A percentile compares a stretch with the other conserved stretches of the same genome.
Evolutionary conservation across 2,888 invertebrate species (phyloP).

Genomic region (Rotaria macrura): DNA sequence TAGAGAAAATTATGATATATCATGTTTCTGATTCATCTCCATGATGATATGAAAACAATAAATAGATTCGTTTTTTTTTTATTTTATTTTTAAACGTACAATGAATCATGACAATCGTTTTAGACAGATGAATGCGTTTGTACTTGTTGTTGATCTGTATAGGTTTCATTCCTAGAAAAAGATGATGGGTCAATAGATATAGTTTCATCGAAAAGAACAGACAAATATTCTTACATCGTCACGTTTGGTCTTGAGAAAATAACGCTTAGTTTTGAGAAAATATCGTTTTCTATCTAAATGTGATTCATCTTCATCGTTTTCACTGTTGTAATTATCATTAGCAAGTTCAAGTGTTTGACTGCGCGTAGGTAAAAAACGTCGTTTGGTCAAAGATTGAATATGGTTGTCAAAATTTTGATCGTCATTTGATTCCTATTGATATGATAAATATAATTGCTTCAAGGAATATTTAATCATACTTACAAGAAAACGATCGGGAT

Average conservation of each 20-base stretch:
- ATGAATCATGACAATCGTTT: neutral
- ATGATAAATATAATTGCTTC: no score
- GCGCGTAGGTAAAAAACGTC: neutral
- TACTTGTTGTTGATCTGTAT: neutral
- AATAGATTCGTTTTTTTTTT: neutral
- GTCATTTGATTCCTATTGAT: neutral
- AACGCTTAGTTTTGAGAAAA: neutral
- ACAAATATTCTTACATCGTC: neutral
- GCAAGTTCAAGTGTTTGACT: neutral
- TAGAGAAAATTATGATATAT: no score
- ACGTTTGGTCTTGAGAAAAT: constrained; percentile 8
- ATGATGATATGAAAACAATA: neutral
- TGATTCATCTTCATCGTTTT: neutral
- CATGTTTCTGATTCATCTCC: no score
- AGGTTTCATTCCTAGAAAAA: neutral
- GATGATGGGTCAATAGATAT: neutral
- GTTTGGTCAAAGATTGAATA: neutral
- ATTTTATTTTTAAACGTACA: neutral
- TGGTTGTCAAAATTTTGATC: neutral
- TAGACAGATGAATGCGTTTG: neutral
- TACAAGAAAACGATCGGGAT: neutral
- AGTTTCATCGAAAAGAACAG: neutral
- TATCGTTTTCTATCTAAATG: neutral
- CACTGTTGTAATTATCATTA: neutral
- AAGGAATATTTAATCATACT: neutral